Evolutionary conservation across 2,113 vertebrate genomes (phyloP).

Genomic region (Suricata suricatta): DNA sequence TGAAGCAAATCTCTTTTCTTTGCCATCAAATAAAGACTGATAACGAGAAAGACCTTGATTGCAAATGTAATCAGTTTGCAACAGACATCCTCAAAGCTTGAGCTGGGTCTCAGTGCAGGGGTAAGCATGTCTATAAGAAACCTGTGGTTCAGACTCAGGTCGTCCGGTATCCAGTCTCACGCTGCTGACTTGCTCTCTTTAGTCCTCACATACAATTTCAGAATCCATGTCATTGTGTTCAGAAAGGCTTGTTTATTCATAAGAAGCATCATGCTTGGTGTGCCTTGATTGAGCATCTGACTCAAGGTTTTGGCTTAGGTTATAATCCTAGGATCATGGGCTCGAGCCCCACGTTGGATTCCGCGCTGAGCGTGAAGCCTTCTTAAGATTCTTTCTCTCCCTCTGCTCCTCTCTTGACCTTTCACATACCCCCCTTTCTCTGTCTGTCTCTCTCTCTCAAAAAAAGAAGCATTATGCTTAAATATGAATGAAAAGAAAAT

Average conservation of each 20-base stretch:
- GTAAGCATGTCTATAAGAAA: not conserved
- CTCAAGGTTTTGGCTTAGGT: too few relatives aligned
- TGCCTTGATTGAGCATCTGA: too few relatives aligned
- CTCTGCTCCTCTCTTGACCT: too few relatives aligned
- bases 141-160: not conserved
- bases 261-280: not conserved
- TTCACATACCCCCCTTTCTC: too few relatives aligned
- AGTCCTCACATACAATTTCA: not conserved
- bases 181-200: not conserved
- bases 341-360: too few relatives aligned
- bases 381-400: too few relatives aligned
- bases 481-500: not conserved
- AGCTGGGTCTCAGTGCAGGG: not conserved
- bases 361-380: too few relatives aligned
- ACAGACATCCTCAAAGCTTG: not conserved
- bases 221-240: not conserved
- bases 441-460: too few relatives aligned
- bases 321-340: too few relatives aligned
- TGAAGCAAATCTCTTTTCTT: not conserved
- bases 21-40: not conserved
- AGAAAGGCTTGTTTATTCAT: not conserved
- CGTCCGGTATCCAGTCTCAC: not conserved
- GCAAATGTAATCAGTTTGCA: not conserved
- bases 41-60: not conserved
- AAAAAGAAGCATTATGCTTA: not conserved